Evolutionary conservation across 2,888 invertebrate species (phyloP).

Genomic region (Amitus sp.): DNA sequence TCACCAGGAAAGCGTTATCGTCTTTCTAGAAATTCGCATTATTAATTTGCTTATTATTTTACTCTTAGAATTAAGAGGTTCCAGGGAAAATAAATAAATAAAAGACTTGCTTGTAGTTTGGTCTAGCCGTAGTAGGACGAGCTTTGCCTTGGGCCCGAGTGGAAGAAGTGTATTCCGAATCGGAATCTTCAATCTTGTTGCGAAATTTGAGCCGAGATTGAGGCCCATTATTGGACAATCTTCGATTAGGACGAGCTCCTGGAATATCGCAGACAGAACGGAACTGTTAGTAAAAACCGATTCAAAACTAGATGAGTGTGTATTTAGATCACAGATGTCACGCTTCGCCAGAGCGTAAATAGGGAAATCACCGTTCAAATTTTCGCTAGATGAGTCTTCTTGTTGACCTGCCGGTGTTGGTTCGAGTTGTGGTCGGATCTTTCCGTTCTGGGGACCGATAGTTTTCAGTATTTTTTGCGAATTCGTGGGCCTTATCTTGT

Average conservation of each 20-base stretch:
- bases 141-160: conserved; percentile 48
- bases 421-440: conserved; percentile 69
- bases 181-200: conserved; percentile 58
- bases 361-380: background rate
- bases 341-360: no score
- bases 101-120: conserved; percentile 64
- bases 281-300: background rate
- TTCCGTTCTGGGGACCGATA: conserved; percentile 72
- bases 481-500: conserved; percentile 75
- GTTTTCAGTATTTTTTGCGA: conserved; percentile 80
- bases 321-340: no score
- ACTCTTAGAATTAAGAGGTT: background rate
- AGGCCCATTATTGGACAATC: conserved; percentile 43
- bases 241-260: conserved; percentile 51
- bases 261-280: conserved; percentile 17
- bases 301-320: no score
- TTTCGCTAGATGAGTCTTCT: conserved; percentile 69
- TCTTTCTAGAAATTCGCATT: no score
- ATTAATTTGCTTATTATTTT: no score
- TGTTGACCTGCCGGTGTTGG: conserved; percentile 72
- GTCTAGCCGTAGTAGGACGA: conserved; percentile 58
- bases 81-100: background rate
- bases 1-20: no score
- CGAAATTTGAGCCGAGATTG: conserved; percentile 57
- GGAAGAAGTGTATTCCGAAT: conserved; percentile 45